A percentile compares a stretch with the other conserved stretches of the same genome.
These are phyloP conservation scores for Diloba caeruleocephala DNA, from an alignment of 2,888 invertebrate genomes.

Conservation along the genomic window DNA sequence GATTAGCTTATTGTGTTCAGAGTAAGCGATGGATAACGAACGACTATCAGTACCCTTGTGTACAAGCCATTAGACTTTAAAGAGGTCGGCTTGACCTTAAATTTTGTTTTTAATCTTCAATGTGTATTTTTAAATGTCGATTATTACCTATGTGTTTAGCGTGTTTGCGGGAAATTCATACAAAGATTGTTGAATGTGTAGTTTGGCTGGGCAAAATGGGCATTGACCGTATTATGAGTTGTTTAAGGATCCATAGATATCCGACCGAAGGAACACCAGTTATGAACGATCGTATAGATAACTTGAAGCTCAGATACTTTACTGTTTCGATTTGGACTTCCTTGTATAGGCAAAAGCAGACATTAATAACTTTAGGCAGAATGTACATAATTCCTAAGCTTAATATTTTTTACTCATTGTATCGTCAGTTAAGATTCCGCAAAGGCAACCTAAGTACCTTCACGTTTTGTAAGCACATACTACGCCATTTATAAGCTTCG, in stretches of 20 bases:
- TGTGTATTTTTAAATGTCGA: slow-evolving; percentile 35
- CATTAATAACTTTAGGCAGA: too few species aligned
- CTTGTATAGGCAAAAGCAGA: too few species aligned
- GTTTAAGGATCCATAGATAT: slow-evolving; percentile 2
- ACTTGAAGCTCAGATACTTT: too few species aligned
- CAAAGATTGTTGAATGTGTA: slow-evolving; percentile 1
- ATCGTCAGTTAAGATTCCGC: too few species aligned
- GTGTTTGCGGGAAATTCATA: slow-evolving; percentile 22
- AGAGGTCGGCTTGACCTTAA: slow-evolving; percentile 17
- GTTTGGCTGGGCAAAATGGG: too few species aligned
- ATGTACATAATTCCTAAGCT: too few species aligned
- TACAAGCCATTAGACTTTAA: slow-evolving; percentile 17
- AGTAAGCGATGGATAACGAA: slow-evolving; percentile 5
- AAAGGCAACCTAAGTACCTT: too few species aligned
- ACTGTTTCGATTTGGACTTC: too few species aligned
- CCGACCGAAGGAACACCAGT: too few species aligned
- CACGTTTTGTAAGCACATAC: not conserved
- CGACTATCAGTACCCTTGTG: not conserved
- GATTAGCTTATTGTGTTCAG: not conserved
- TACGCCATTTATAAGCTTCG: not conserved
- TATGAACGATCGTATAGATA: too few species aligned
- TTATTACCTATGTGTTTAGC: slow-evolving; percentile 29
- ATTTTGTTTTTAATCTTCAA: slow-evolving; percentile 24
- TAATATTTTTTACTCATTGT: too few species aligned
- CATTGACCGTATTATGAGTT: slow-evolving; percentile 27